Evolutionary conservation across 2,113 vertebrate species (phyloP).

Genomic region (Ciconia boyciana): DNA sequence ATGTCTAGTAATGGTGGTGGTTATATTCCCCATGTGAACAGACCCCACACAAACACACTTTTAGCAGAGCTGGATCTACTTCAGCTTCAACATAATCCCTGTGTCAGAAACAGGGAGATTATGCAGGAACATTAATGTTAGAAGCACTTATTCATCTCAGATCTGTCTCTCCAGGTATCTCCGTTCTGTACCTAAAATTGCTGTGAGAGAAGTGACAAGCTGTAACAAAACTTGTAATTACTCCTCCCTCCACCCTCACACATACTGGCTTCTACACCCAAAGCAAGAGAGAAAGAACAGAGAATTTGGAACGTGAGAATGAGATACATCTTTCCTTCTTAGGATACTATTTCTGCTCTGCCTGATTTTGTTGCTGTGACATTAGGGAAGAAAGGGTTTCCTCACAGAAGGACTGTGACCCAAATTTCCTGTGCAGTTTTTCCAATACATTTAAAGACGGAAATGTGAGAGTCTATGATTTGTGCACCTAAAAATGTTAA

Average conservation of each 20-base stretch:
- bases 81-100: neutral
- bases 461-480: accelerated
- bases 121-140: neutral
- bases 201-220: neutral
- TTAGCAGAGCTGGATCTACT: neutral
- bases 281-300: neutral
- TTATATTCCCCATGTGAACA: neutral
- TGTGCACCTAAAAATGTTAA: neutral
- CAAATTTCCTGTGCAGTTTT: neutral
- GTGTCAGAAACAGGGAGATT: neutral
- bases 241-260: neutral
- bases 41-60: neutral
- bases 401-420: neutral
- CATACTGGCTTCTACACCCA: neutral
- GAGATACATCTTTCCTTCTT: neutral
- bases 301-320: neutral
- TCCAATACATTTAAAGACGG: neutral
- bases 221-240: neutral
- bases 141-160: neutral
- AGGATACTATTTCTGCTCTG: neutral
- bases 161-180: neutral
- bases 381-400: neutral
- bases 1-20: too few species aligned
- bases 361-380: neutral
- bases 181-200: neutral